Percentiles rank a stretch among this genome's conserved stretches.
Conservation (phyloP, 2,113 vertebrate genomes). For the Heterocephalus glaber region DNA sequence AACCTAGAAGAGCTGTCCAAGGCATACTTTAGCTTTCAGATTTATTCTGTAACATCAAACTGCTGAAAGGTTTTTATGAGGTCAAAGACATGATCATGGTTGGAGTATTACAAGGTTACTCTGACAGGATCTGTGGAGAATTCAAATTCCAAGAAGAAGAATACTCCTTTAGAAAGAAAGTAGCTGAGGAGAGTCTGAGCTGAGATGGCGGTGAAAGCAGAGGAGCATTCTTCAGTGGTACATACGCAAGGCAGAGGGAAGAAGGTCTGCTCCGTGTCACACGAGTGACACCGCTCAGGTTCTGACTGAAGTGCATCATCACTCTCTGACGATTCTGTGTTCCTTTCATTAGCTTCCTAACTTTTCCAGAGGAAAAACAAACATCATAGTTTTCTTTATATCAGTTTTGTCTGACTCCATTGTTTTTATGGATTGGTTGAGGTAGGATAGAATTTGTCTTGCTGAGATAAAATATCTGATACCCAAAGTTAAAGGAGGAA, state of each 20-base stretch:
- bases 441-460: neutral
- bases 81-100: neutral
- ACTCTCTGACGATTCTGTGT: neutral
- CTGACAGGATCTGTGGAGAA: neutral
- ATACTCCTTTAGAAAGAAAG: neutral
- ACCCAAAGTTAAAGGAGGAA: too few species aligned
- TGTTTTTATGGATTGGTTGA: neutral
- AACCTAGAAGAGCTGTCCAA: neutral
- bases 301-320: neutral
- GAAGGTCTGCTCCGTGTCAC: neutral
- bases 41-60: neutral
- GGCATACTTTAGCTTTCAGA: neutral
- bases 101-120: neutral
- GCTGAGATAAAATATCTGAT: too few species aligned
- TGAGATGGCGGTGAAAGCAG: neutral
- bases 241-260: neutral
- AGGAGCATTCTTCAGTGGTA: neutral
- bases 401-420: neutral
- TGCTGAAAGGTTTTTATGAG: neutral
- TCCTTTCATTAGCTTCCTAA: neutral
- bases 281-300: neutral
- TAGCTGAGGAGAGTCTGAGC: neutral
- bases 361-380: neutral
- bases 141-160: neutral
- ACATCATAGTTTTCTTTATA: neutral